Conservation (phyloP, 2,113 vertebrate species). For the Rousettus leschenaultii region DNA sequence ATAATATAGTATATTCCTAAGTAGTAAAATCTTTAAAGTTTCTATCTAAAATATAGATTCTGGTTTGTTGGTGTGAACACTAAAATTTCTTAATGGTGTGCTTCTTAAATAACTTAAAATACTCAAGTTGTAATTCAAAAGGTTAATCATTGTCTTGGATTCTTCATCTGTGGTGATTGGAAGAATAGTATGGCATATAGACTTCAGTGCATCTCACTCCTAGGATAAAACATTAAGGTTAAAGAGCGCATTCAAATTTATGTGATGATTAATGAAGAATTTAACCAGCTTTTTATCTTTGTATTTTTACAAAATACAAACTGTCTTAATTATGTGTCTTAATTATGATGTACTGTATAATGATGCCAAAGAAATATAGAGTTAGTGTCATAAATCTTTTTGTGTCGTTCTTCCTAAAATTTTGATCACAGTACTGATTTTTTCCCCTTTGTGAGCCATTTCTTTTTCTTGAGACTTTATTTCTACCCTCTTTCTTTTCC, state of each 20-base stretch:
- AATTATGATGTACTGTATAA: not conserved
- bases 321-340: not conserved
- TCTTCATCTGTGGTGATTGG: not conserved
- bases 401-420: not conserved
- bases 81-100: not conserved
- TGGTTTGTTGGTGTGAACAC: not conserved
- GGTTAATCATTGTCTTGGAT: not conserved
- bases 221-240: not conserved
- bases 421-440: not conserved
- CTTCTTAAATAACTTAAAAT: constrained; percentile 18
- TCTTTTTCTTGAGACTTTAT: not conserved
- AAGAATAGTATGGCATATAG: not conserved
- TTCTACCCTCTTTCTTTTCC: not conserved
- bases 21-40: not conserved
- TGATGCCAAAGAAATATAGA: not conserved
- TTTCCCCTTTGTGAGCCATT: not conserved
- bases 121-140: not conserved
- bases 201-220: not conserved
- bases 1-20: not conserved
- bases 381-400: not conserved
- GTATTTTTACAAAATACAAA: not conserved
- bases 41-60: not conserved
- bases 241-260: not conserved
- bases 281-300: not conserved
- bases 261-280: not conserved